Evolutionary conservation across 1,140 invertebrate species (phyloP).

Genomic region (Macrotrachela quadricornifera): DNA sequence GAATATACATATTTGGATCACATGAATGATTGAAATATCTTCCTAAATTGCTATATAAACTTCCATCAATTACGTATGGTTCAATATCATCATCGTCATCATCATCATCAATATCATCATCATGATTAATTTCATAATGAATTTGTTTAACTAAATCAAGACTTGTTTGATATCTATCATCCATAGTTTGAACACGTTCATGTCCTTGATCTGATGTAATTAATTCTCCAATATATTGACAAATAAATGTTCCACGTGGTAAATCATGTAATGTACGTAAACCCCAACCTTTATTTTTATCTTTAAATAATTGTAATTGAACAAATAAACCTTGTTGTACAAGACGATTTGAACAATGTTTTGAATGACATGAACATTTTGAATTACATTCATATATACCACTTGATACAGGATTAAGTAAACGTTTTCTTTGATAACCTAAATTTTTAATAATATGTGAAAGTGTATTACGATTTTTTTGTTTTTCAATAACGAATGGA

Average conservation of each 20-base stretch:
- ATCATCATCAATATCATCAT: too few relatives aligned
- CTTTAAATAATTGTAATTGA: constrained; percentile 43
- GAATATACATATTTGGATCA: constrained; percentile 79
- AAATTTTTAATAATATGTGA: constrained; percentile 31
- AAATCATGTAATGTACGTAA: constrained; percentile 80
- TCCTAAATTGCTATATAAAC: constrained; percentile 63
- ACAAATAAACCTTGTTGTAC: constrained; percentile 26
- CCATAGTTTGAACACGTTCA: constrained; percentile 48
- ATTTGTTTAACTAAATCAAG: constrained; percentile 67
- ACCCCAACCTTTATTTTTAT: constrained; percentile 71
- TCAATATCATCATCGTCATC: too few relatives aligned
- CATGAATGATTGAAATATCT: constrained; percentile 87
- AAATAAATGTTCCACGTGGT: constrained; percentile 72
- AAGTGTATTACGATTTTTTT: constrained; percentile 22
- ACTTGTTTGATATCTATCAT: constrained; percentile 86
- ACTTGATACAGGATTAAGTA: constrained; percentile 58
- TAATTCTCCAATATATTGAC: constrained; percentile 76
- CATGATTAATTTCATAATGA: too few relatives aligned
- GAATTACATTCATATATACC: constrained; percentile 86
- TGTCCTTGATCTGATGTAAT: constrained; percentile 36
- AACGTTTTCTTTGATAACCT: constrained; percentile 58
- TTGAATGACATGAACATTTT: constrained; percentile 27
- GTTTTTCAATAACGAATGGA: too few relatives aligned
- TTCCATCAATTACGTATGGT: too few relatives aligned
- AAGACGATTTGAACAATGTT: constrained; percentile 21